Percentiles rank a stretch among this genome's conserved stretches.
Evolutionary conservation across 2,888 invertebrate genomes (phyloP).

Genomic region (Stenolophus ochropezus): DNA sequence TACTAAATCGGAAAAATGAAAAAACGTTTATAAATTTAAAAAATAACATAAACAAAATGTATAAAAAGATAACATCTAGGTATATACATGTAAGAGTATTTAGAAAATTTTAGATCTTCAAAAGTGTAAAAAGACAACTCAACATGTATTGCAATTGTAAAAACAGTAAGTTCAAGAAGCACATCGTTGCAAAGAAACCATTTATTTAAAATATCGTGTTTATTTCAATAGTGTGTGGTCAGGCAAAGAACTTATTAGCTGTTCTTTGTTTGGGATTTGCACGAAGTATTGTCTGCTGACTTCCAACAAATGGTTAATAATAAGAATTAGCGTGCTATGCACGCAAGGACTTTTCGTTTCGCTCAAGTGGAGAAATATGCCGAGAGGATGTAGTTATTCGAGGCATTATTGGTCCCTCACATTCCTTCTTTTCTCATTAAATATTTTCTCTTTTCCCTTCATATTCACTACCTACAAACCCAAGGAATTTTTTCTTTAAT

Average conservation of each 20-base stretch:
- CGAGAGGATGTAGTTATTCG: background rate
- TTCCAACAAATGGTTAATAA: background rate
- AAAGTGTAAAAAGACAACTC: no score
- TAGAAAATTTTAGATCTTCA: no score
- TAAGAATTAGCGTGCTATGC: background rate
- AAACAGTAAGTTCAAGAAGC: background rate
- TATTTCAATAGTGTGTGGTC: background rate
- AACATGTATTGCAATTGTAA: background rate
- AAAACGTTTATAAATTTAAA: no score
- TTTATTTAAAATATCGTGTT: background rate
- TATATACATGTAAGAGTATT: no score
- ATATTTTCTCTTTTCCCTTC: background rate
- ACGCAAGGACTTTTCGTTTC: background rate
- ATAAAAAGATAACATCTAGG: no score
- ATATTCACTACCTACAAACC: background rate
- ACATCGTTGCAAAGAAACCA: background rate
- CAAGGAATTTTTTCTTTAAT: background rate
- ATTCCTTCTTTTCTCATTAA: slow-evolving; percentile 6
- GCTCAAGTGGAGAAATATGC: background rate
- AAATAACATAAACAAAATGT: no score
- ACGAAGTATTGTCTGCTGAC: background rate
- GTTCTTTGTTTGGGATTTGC: background rate
- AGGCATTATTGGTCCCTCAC: background rate
- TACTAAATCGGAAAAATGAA: no score
- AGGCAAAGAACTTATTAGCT: background rate